These are phyloP conservation scores for Nesometra sesokonis DNA, from an alignment of 35 echinoderm and acorn worm species.

Conservation along the genomic window DNA sequence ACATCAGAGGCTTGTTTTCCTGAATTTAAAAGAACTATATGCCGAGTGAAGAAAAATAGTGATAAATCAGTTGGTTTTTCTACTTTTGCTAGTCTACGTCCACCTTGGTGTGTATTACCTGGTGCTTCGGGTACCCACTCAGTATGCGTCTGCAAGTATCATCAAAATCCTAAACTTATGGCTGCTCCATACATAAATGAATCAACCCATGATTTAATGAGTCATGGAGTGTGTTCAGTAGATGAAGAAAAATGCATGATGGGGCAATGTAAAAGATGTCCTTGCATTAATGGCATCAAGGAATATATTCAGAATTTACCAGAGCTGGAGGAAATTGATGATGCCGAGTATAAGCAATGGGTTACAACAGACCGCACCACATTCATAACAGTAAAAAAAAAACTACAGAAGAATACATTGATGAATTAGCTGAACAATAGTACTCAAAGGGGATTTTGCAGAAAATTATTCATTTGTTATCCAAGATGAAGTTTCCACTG, in stretches of 20 bases:
- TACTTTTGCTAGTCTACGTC: not conserved
- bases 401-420: constrained; percentile 9
- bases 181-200: not conserved
- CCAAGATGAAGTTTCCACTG: constrained; percentile 29
- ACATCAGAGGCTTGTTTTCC: not conserved
- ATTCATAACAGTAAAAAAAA: not conserved
- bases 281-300: not conserved
- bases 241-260: constrained; percentile 17
- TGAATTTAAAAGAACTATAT: constrained; percentile 8
- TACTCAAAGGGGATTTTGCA: constrained; percentile 28
- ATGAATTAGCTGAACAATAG: constrained; percentile 5
- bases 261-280: constrained; percentile 8
- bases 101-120: constrained; percentile 9
- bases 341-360: constrained; percentile 16
- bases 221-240: not conserved
- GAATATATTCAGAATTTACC: not conserved
- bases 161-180: constrained; percentile 17
- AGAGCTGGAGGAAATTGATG: constrained; percentile 20
- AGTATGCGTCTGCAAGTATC: constrained; percentile 13
- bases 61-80: constrained; percentile 13
- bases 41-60: constrained; percentile 3
- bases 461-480: constrained; percentile 15
- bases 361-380: constrained; percentile 7
- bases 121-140: constrained; percentile 5
- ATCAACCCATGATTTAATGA: not conserved